Base-by-base conservation (phyloP, 2,113 vertebrate genomes). In the Synodontis membranacea region DNA sequence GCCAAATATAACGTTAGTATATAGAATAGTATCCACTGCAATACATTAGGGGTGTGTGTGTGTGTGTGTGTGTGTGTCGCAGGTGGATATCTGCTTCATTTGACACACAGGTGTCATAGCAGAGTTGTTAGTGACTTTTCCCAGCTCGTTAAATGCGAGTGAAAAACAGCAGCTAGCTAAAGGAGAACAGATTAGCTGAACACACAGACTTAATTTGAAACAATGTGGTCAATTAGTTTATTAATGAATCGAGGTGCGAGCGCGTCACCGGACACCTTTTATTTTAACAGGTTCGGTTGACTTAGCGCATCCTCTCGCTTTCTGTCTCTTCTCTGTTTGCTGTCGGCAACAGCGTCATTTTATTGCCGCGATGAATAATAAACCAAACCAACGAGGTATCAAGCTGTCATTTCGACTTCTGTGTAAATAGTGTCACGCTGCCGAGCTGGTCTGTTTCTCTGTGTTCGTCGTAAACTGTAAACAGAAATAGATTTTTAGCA, bases 151-250 rank as follows among this genome's bases (percentile, higher is more conserved):
- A 94, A 90, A 87, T 88, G 86, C 54, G 93, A 91, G 95, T 94
- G 96, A 96, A 93, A 96, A 93, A 89, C 90, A 91, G 91, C 95
- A 94, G 93, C 89, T 94, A 88, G 93, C 66, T 81, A 87, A 87
- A 91, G 74, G 80, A 64, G 83, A 83, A 91, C 23, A 93, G 93
- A 95, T 97, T 96, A 96, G 93, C 92, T 94, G 94, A 96, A 90
- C 95, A 95, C 95, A 96, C 96, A 92, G 46, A 25, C n/a, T 94
- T 95, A 95, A 96, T 95, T 94, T 90, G 90, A 92, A 93, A 90
- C 94, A 91, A 94, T 93, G 92, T 46, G 78, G 68, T 28, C 87
- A 92, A 93, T 95, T 94, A 94, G 91, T 91, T 91, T 89, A 92
- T 92, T 87, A 88, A 90, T 92, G 88, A 78, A 92, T 37, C 80